Evolutionary conservation across 2,113 vertebrate species (phyloP), one percentile per base, ranked within the genome.

Genomic region (Excalfactoria chinensis): DNA sequence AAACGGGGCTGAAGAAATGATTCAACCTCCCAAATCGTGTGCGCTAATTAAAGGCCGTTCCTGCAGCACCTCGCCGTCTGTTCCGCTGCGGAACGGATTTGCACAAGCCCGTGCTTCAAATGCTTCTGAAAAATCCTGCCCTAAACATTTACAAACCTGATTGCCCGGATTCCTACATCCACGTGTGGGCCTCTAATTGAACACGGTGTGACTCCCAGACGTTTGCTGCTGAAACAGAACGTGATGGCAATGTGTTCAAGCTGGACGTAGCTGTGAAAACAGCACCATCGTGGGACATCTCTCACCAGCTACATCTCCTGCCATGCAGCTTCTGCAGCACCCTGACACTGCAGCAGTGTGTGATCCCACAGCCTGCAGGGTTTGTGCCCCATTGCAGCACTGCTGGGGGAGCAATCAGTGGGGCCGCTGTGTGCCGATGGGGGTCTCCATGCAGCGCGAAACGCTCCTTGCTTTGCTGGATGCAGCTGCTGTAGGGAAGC

Each of bases 321-420:
- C 69, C 41, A 1, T 9, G 66, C 79, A 22, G 1, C 1, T 76
- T 62, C 46, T 63, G 12, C 48, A 12, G n/a, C 55, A 40, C 40
- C 17, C 48, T 11, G 5, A 15, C 64, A 40, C 10, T 37, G 40
- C 64, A 62, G 59, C 18, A 23, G 62, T 6, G 2, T 5, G 30
- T 48, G 13, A 84, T 26, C 40, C 55, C n/a, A 0, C 18, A 28
- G 74, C 32, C 43, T 32, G 11, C 72, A 1, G 3, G 19, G 30
- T 32, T 60, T 16, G 0, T 10, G 49, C 86, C 78, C 68, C 25
- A 1, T 4, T 1, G 3, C 3, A 3, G 51, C n/a, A 2, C 35
- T 53, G 26, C 1, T 3, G 51, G 28, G 30, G 64, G 51, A 72
- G 18, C 0, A 14, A 23, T 9, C 59, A 35, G 23, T 28, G 19